Conservation (phyloP, 2,888 invertebrate genomes). For the Argyra leucocephala region DNA sequence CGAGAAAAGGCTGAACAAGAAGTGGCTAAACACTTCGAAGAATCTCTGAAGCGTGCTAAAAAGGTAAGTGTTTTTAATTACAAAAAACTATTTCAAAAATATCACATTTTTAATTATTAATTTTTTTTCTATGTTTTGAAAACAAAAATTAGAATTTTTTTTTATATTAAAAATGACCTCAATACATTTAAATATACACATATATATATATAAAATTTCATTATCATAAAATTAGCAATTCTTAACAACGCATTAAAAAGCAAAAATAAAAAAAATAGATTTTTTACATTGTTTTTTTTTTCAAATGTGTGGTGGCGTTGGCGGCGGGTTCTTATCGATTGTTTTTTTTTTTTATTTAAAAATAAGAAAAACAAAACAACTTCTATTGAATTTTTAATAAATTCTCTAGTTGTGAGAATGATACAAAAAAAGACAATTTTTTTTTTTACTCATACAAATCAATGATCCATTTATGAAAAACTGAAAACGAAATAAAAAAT, state of each 20-base stretch:
- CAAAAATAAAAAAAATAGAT: neutral
- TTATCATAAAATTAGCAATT: neutral
- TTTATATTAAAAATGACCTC: neutral
- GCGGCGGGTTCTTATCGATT: constrained; percentile 6
- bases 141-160: neutral
- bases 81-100: too few relatives aligned
- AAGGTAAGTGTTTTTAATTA: constrained; percentile 4
- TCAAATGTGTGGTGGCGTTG: too few relatives aligned
- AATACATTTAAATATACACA: neutral
- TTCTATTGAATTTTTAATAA: too few relatives aligned
- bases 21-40: constrained; percentile 82
- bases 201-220: neutral
- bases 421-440: too few relatives aligned
- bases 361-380: too few relatives aligned
- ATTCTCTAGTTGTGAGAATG: too few relatives aligned
- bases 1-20: constrained; percentile 53
- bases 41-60: constrained; percentile 50
- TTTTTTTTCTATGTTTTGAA: too few relatives aligned
- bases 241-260: neutral
- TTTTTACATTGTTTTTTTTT: too few relatives aligned
- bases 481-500: too few relatives aligned
- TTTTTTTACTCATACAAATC: too few relatives aligned
- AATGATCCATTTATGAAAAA: too few relatives aligned
- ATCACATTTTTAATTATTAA: too few relatives aligned
- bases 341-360: neutral